A percentile compares a stretch with the other conserved stretches of the same genome.
Evolutionary conservation across 2,797 vertebrate genomes (phyloP).

Genomic region (Mus caroli): DNA sequence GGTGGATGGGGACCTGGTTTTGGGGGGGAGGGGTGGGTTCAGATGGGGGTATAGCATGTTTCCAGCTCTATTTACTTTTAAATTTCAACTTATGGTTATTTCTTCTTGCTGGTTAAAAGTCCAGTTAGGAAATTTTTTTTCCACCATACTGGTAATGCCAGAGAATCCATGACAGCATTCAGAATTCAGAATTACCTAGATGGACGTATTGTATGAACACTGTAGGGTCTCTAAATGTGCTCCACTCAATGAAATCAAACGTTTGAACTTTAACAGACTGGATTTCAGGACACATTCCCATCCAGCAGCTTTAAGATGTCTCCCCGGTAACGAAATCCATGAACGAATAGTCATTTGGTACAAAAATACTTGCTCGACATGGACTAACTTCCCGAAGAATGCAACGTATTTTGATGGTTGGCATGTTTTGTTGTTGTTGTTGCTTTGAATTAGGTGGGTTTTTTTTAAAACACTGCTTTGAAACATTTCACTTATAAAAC

Average conservation of each 20-base stretch:
- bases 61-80: constrained; percentile 90
- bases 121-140: constrained; percentile 89
- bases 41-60: constrained; percentile 84
- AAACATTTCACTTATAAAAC: constrained; percentile 86
- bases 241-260: constrained; percentile 89
- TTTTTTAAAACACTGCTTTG: constrained; percentile 79
- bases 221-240: constrained; percentile 87
- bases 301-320: constrained; percentile 86
- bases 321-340: constrained; percentile 88
- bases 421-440: constrained; percentile 83
- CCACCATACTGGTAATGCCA: constrained; percentile 87
- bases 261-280: constrained; percentile 88
- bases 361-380: constrained; percentile 89
- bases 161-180: constrained; percentile 89
- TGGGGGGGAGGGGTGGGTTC: background rate
- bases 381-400: constrained; percentile 88
- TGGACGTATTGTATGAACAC: constrained; percentile 88
- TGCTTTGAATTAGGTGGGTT: constrained; percentile 84
- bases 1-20: too few species aligned
- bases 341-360: constrained; percentile 86
- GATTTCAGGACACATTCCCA: constrained; percentile 90
- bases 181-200: constrained; percentile 89
- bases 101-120: constrained; percentile 88
- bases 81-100: constrained; percentile 89
- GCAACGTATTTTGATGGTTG: constrained; percentile 87